A percentile compares a stretch with the other conserved stretches of the same genome.
Conservation (phyloP, 1,140 invertebrate genomes). For the Cyclina sinensis region DNA sequence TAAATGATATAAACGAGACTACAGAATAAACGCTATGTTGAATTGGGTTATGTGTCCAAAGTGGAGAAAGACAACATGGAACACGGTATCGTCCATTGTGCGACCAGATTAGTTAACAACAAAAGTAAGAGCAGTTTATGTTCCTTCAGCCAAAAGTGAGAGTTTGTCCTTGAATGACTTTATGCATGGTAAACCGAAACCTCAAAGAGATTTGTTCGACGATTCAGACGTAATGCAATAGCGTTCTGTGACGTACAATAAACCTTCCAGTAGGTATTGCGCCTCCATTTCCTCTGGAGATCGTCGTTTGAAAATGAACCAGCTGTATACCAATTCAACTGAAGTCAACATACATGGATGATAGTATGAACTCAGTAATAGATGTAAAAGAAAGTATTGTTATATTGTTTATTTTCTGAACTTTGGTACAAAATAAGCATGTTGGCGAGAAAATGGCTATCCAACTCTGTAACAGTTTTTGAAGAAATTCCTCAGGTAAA, state of each 20-base stretch:
- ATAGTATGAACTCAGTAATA: no score
- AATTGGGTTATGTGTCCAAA: no score
- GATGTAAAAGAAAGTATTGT: conserved; percentile 22
- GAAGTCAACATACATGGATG: conserved; percentile 64
- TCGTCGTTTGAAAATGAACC: not conserved
- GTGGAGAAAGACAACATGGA: no score
- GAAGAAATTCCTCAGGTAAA: not conserved
- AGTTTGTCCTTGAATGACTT: conserved; percentile 56
- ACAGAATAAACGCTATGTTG: no score
- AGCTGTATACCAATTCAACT: conserved; percentile 55
- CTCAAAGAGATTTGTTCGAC: conserved; percentile 79
- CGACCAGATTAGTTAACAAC: conserved; percentile 59
- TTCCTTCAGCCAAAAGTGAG: conserved; percentile 43
- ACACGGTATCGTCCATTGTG: no score
- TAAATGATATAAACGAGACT: no score
- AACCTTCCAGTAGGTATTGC: conserved; percentile 43
- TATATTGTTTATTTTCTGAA: conserved; percentile 18
- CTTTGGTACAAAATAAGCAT: conserved; percentile 48
- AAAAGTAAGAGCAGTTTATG: conserved; percentile 54
- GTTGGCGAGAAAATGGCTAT: conserved; percentile 59
- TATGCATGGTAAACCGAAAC: no score
- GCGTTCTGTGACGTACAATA: conserved; percentile 58
- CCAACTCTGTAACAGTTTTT: not conserved
- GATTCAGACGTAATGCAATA: conserved; percentile 68
- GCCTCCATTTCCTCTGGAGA: conserved; percentile 43